Evolutionary conservation across 2,888 invertebrate genomes (phyloP).

Genomic region (Megalurothrips usitatus): DNA sequence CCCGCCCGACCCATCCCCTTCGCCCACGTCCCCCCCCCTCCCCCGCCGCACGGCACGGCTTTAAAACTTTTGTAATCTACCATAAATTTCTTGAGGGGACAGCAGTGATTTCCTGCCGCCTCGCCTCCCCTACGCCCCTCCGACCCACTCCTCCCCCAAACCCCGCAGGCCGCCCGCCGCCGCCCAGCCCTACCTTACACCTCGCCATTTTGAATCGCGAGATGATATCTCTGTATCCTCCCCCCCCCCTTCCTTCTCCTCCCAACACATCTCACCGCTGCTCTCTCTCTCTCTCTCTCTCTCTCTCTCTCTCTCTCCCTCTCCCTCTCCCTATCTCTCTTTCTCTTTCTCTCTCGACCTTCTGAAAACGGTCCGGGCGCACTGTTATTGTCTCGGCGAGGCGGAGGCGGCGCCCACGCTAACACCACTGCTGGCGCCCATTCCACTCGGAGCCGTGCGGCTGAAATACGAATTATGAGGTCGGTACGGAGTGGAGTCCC

Average conservation of each 20-base stretch:
- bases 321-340: background rate
- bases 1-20: background rate
- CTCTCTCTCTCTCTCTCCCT: too few relatives aligned
- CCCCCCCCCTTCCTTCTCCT: too few relatives aligned
- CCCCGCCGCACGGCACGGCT: background rate
- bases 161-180: background rate
- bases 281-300: background rate
- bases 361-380: too few relatives aligned
- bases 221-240: background rate
- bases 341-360: background rate
- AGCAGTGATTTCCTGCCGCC: background rate
- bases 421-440: too few relatives aligned
- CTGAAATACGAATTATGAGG: too few relatives aligned
- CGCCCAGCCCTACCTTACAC: background rate
- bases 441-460: too few relatives aligned
- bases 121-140: background rate
- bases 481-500: too few relatives aligned
- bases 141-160: background rate
- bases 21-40: background rate
- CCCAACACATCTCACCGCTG: too few relatives aligned
- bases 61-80: slow-evolving; percentile 25
- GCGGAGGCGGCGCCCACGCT: too few relatives aligned
- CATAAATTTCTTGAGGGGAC: slow-evolving; percentile 21
- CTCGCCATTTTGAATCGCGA: slow-evolving; percentile 9
- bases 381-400: too few relatives aligned